A percentile compares a stretch with the other conserved stretches of the same genome.
Evolutionary conservation across 1,140 invertebrate species (phyloP).

Genomic region (Arion vulgaris): DNA sequence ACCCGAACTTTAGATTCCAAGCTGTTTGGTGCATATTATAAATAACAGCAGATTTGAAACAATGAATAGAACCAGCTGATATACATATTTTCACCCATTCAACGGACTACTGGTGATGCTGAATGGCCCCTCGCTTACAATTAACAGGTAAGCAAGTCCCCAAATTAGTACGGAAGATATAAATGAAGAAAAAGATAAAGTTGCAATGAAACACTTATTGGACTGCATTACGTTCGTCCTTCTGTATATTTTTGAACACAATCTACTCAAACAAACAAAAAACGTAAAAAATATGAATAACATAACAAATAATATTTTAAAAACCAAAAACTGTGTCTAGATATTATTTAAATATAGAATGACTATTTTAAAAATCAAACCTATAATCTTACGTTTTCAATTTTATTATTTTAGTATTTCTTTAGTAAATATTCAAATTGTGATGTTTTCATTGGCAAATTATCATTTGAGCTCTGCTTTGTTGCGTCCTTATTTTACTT

Average conservation of each 20-base stretch:
- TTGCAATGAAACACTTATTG: not conserved
- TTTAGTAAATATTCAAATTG: no score
- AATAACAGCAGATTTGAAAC: not conserved
- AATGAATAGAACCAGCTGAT: not conserved
- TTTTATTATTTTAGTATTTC: no score
- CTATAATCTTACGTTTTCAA: no score
- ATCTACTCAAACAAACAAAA: no score
- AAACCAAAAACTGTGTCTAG: no score
- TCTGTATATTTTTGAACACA: no score
- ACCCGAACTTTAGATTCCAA: not conserved
- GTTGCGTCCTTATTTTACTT: not conserved
- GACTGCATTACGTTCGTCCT: slow-evolving; percentile 2
- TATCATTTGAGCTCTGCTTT: not conserved
- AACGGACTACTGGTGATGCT: slow-evolving; percentile 6
- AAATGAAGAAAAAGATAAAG: not conserved
- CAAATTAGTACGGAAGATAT: slow-evolving; percentile 3
- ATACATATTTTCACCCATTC: slow-evolving; percentile 21
- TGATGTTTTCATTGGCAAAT: no score
- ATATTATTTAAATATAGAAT: no score
- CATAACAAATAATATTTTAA: no score
- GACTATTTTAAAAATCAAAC: no score
- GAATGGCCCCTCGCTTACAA: slow-evolving; percentile 17
- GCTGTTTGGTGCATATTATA: slow-evolving; percentile 6
- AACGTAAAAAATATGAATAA: no score
- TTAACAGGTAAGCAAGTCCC: not conserved